Percentiles rank a stretch among this genome's conserved stretches.
Conservation (phyloP, 2,888 invertebrate genomes). For the Camponotus fellah region DNA sequence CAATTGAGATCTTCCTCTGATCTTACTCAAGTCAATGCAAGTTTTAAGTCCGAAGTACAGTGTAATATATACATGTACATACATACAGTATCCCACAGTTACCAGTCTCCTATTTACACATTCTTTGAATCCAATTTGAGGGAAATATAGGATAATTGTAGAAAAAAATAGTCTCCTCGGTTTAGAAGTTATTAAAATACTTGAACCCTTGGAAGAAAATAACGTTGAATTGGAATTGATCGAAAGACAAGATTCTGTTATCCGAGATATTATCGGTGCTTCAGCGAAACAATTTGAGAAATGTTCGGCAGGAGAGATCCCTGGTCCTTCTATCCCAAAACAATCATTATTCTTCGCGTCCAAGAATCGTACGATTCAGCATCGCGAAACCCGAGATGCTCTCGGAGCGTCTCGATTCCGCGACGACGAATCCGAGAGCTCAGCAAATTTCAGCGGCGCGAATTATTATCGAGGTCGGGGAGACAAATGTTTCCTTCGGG, state of each 20-base stretch:
- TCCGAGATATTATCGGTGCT: not conserved
- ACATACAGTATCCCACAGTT: not conserved
- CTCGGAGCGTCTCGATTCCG: conserved; percentile 39
- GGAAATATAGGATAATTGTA: not conserved
- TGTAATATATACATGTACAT: not conserved
- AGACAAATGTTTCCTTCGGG: conserved; percentile 65
- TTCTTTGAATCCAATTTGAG: conserved; percentile 34
- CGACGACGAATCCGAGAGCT: conserved; percentile 36
- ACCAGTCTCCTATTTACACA: conserved; percentile 36
- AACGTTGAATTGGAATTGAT: not conserved
- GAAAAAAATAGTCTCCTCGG: not conserved
- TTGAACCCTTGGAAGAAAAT: not conserved
- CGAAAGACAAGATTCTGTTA: not conserved
- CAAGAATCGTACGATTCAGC: conserved; percentile 48
- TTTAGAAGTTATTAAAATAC: not conserved
- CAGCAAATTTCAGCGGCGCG: conserved; percentile 44
- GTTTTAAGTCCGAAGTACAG: conserved; percentile 37
- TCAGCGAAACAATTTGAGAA: conserved; percentile 11
- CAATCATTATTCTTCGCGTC: conserved; percentile 46
- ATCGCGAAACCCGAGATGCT: conserved; percentile 29
- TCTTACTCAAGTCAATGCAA: conserved; percentile 43
- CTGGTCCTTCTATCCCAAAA: conserved; percentile 31
- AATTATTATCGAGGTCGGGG: conserved; percentile 34
- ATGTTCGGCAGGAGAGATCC: not conserved
- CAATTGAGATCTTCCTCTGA: conserved; percentile 52